Evolutionary conservation across 1,140 invertebrate species (phyloP).

Genomic region (Heliconius nattereri): DNA sequence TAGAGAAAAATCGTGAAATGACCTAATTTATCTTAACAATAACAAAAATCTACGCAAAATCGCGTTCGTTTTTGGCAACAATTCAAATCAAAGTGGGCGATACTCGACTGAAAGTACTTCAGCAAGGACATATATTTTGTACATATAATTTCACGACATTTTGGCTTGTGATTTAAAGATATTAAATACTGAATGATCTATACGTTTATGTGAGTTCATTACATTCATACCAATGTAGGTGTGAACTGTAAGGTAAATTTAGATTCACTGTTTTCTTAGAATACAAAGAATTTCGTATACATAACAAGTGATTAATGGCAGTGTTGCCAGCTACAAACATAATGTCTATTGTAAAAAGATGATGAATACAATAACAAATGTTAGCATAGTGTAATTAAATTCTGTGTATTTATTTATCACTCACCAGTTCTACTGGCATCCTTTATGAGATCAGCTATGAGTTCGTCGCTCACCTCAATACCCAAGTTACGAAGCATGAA

Average conservation of each 20-base stretch:
- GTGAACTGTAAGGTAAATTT: not conserved
- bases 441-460: conserved; percentile 86
- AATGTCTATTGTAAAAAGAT: not conserved
- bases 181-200: conserved; percentile 30
- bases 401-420: conserved; percentile 29
- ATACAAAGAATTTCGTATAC: conserved; percentile 12
- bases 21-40: conserved; percentile 47
- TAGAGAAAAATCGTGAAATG: conserved; percentile 22
- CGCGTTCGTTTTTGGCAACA: conserved; percentile 61
- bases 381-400: not conserved
- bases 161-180: conserved; percentile 41
- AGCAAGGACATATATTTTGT: conserved; percentile 63
- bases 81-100: conserved; percentile 63
- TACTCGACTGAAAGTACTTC: conserved; percentile 47
- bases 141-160: conserved; percentile 54
- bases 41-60: conserved; percentile 51
- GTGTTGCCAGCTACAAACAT: not conserved
- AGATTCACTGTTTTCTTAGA: conserved; percentile 18
- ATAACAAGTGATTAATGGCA: not conserved
- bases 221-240: conserved; percentile 1
- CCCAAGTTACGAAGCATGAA: conserved; percentile 88
- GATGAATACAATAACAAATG: not conserved
- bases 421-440: conserved; percentile 85
- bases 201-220: conserved; percentile 18
- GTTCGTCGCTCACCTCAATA: conserved; percentile 86